Evolutionary conservation across 2,888 invertebrate genomes (phyloP), one percentile per base, ranked within the genome.

Genomic region (Cotesia congregata): DNA sequence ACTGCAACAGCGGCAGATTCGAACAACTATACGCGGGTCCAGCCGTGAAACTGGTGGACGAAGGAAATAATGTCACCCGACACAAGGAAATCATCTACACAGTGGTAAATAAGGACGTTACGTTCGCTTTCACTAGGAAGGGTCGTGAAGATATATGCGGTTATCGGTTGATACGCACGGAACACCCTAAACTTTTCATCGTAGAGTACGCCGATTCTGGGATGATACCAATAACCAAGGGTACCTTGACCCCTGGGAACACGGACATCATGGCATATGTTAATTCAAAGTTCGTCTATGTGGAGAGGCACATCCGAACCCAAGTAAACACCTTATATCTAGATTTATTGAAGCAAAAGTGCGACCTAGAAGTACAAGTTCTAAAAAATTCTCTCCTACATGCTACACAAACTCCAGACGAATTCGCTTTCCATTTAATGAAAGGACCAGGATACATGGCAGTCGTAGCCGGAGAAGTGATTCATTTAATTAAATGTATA

Each of bases 401-500:
- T n/a, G 82, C 82, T 5, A 77, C 79, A 0, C n/a, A 83, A 1
- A 60, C 76, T 3, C 84, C 80, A 1, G 77, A 82, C 67, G 76
- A 80, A 9, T 76, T 84, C 1, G 80, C 81, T 7, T 77, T 74
- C 6, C 41, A 80, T 1, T 68, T 83, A 1, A 82, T 82, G 75
- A 72, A 81, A 1, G 62, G 78, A 15, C 71, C 77, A 1, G 83
- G 82, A 1, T 80, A 80, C 65, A 77, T 83, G 15, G 82, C 80
- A n/a, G 39, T 76, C 59, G 78, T 81, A 17, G 67, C 75, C 67
- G 84, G 82, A 62, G 83, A 83, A 77, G 80, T 80, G 1, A 30
- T 82, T 0, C 81, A 82, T 72, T 78, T 83, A 7, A 65, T 83
- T 60, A 74, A 79, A 71, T 84, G 82, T 60, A 74, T 78, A 9